Conservation (phyloP, 2,113 vertebrate species). For the Notothenia rossii region DNA sequence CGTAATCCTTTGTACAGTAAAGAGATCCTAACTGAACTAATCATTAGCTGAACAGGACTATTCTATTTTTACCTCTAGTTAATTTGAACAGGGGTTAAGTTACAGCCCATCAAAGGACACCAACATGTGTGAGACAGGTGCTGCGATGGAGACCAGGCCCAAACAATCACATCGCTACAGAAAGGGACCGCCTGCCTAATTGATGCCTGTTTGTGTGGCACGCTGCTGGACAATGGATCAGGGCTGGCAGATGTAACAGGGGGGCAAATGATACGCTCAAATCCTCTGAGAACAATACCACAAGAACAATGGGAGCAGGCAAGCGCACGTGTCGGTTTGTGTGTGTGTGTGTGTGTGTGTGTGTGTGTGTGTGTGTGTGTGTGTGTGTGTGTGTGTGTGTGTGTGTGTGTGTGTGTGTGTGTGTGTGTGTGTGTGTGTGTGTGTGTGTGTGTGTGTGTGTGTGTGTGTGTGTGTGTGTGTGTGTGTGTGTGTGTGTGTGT, state of each 20-base stretch:
- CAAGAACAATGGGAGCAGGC: slow-evolving; percentile 59
- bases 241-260: slow-evolving; percentile 75
- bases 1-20: slow-evolving; percentile 23
- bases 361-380: slow-evolving; percentile 6
- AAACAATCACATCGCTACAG: slow-evolving; percentile 74
- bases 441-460: slow-evolving; percentile 17
- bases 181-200: slow-evolving; percentile 75
- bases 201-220: slow-evolving; percentile 77
- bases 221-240: slow-evolving; percentile 74
- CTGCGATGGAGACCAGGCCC: slow-evolving; percentile 68
- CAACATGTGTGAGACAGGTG: slow-evolving; percentile 82
- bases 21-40: slow-evolving; percentile 10
- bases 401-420: slow-evolving; percentile 10
- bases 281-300: slow-evolving; percentile 70
- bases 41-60: slow-evolving; percentile 53
- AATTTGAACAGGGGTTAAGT: slow-evolving; percentile 75
- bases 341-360: slow-evolving; percentile 23
- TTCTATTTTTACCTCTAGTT: slow-evolving; percentile 71
- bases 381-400: slow-evolving; percentile 6
- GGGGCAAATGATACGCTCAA: slow-evolving; percentile 63
- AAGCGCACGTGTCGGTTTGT: slow-evolving; percentile 38
- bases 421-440: slow-evolving; percentile 20
- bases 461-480: slow-evolving; percentile 6
- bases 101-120: slow-evolving; percentile 74
- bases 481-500: slow-evolving; percentile 2